Evolutionary conservation across 2,113 vertebrate genomes (phyloP), one percentile per base, ranked within the genome.

Genomic region (Aptenodytes forsteri): DNA sequence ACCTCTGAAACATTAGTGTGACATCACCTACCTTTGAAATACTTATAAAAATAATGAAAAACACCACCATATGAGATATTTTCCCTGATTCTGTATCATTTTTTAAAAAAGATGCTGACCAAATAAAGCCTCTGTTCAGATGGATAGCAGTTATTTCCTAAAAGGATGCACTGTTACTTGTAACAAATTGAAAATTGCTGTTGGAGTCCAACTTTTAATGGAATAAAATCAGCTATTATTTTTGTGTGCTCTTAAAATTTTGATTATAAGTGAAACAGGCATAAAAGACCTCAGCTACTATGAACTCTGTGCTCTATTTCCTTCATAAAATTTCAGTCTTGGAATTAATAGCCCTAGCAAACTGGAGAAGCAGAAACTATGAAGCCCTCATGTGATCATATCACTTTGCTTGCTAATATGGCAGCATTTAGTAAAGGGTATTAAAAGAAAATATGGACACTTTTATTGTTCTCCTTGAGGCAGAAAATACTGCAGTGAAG

Each of bases 391-490:
- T 79, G 66, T 65, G 67, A 95, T 82, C 54, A 16, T 71, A 91
- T 73, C 25, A 54, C 75, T 93, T 91, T 95, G 44, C 44, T 67
- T 85, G 77, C 50, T 92, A 82, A 91, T 70, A 82, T 27, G 23
- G 67, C 17, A 97, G 79, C 70, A 56, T 94, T 87, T 82, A 49
- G 84, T n/a, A 50, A 90, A 73, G 52, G 44, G 42, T 85, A 97
- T 83, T 96, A 93, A 96, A 86, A 90, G 49, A 82, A 47, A 59
- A 89, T 38, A 93, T 38, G 69, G 76, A 88, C 56, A 85, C 6
- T 64, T 83, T 79, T 42, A 92, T 61, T 93, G 82, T 73, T 94
- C 91, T 97, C 95, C 92, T 95, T 59, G 66, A 97, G 95, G 95
- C 87, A 50, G 80, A 72, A 67, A 86, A 59, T 54, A 85, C 61